Evolutionary conservation across 2,888 invertebrate genomes (phyloP).

Genomic region (Leptinotarsa tumamoca): DNA sequence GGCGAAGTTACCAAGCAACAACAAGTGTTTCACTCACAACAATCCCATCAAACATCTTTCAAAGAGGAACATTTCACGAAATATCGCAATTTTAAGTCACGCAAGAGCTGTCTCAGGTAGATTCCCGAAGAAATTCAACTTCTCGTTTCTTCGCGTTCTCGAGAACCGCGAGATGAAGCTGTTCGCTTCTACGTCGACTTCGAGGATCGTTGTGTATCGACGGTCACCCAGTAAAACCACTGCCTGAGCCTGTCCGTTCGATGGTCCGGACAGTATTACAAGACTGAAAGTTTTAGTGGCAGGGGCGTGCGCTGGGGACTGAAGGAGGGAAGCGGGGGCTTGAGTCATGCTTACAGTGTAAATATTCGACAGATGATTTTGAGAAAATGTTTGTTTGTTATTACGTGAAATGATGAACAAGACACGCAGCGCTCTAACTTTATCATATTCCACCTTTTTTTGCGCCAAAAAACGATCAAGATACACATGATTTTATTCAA

Average conservation of each 20-base stretch:
- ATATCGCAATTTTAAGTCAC: neutral
- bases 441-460: too few relatives aligned
- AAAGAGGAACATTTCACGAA: neutral
- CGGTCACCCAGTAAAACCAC: conserved; percentile 47
- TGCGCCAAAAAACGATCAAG: too few relatives aligned
- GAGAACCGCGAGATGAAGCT: conserved; percentile 19
- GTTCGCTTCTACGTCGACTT: conserved; percentile 25
- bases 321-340: conserved; percentile 30
- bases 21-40: conserved; percentile 44
- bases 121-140: conserved; percentile 16
- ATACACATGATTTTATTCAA: too few relatives aligned
- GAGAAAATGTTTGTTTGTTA: too few relatives aligned
- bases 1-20: conserved; percentile 42
- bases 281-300: conserved; percentile 53
- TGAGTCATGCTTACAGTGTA: neutral
- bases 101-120: neutral
- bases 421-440: too few relatives aligned
- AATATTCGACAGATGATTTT: too few relatives aligned
- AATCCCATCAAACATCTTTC: conserved; percentile 19
- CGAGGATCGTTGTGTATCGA: conserved; percentile 23
- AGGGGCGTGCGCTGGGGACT: conserved; percentile 36
- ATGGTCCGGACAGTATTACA: conserved; percentile 49
- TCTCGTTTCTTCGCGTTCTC: conserved; percentile 13
- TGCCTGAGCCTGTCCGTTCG: conserved; percentile 44
- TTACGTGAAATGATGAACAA: too few relatives aligned